These are phyloP conservation scores for Esox lucius DNA, from an alignment of 2,797 vertebrate genomes.

Conservation along the genomic window DNA sequence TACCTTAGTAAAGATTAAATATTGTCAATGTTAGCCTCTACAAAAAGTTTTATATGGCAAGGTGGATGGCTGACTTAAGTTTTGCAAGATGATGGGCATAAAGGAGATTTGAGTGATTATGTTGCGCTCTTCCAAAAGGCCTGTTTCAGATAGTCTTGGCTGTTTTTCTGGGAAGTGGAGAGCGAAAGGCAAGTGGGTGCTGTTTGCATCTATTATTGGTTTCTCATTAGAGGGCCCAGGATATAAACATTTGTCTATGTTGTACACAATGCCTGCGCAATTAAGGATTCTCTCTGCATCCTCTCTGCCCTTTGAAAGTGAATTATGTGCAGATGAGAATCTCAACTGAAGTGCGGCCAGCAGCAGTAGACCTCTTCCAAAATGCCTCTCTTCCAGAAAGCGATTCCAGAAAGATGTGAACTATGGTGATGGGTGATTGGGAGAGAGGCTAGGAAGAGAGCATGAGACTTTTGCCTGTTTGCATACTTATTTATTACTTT, in stretches of 20 bases:
- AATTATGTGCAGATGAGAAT: constrained; percentile 76
- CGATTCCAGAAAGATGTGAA: background rate
- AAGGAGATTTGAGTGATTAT: constrained; percentile 66
- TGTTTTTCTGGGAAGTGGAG: background rate
- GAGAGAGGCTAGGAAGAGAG: constrained; percentile 42
- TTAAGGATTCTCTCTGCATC: constrained; percentile 68
- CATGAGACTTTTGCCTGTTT: constrained; percentile 40
- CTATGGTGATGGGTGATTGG: background rate
- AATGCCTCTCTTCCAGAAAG: constrained; percentile 54
- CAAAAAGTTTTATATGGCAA: constrained; percentile 65
- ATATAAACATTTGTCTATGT: constrained; percentile 78
- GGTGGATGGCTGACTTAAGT: constrained; percentile 53
- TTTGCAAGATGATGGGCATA: constrained; percentile 51
- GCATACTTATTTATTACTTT: constrained; percentile 64
- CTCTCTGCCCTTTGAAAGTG: constrained; percentile 74
- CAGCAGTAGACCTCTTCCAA: constrained; percentile 57
- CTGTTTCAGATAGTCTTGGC: constrained; percentile 58
- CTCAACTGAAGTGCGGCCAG: constrained; percentile 67
- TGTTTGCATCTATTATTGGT: constrained; percentile 73
- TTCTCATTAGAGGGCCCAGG: constrained; percentile 75
- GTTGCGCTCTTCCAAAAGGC: constrained; percentile 45
- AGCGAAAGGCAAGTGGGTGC: constrained; percentile 31
- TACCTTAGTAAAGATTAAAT: constrained; percentile 41
- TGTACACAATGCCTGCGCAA: constrained; percentile 66
- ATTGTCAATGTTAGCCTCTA: constrained; percentile 49